These are phyloP conservation scores for Sinocyclocheilus rhinocerous DNA, from an alignment of 2,113 vertebrate genomes.

Conservation along the genomic window DNA sequence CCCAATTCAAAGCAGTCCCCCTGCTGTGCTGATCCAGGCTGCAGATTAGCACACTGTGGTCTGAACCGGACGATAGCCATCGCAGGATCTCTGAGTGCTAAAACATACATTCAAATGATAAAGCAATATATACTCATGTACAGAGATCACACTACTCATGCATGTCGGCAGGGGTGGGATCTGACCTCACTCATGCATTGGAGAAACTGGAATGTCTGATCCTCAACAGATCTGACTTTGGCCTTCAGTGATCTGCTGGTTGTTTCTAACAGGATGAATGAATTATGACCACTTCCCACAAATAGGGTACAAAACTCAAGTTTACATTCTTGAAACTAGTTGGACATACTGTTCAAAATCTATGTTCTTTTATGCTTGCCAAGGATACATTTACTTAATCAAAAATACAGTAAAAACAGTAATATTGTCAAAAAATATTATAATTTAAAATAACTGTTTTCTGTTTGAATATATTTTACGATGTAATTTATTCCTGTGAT, in stretches of 20 bases:
- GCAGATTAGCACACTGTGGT: slow-evolving; percentile 60
- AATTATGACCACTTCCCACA: not conserved
- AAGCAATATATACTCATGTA: slow-evolving; percentile 15
- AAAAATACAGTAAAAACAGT: not conserved
- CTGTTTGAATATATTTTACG: too few species aligned
- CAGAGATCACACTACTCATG: slow-evolving; percentile 3
- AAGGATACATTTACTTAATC: not conserved
- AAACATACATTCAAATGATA: slow-evolving; percentile 19
- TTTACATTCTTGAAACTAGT: not conserved
- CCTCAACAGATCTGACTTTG: slow-evolving; percentile 9
- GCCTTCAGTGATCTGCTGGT: slow-evolving; percentile 18
- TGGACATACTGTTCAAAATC: not conserved
- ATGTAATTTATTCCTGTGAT: too few species aligned
- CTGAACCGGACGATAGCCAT: slow-evolving; percentile 50
- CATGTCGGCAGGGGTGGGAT: not conserved
- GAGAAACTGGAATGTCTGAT: slow-evolving; percentile 26
- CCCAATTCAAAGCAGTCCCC: slow-evolving; percentile 54
- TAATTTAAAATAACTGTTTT: not conserved
- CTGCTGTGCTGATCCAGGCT: slow-evolving; percentile 56
- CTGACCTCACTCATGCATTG: slow-evolving; percentile 5
- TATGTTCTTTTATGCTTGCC: not conserved
- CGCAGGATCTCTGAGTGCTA: slow-evolving; percentile 36
- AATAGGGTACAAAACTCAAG: not conserved
- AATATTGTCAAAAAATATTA: not conserved
- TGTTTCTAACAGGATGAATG: slow-evolving; percentile 8